These are phyloP conservation scores for Astropecten irregularis DNA, from an alignment of 53 echinoderm and acorn worm species.

Conservation along the genomic window DNA sequence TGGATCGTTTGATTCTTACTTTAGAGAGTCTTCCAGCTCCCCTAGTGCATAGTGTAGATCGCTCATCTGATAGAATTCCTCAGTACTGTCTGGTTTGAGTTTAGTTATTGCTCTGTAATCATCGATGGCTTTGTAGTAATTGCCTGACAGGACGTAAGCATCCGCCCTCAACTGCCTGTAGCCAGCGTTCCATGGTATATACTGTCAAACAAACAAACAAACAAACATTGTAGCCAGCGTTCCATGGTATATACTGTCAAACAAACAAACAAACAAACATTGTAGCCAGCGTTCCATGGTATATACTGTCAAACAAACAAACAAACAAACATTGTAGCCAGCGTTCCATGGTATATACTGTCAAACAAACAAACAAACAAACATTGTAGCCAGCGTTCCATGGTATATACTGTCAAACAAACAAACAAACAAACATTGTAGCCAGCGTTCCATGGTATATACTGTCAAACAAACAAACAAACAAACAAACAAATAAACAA, in stretches of 20 bases:
- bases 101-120: conserved; percentile 77
- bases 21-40: conserved; percentile 80
- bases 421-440: conserved; percentile 22
- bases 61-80: conserved; percentile 81
- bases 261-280: not conserved
- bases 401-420: conserved; percentile 65
- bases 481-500: too few species aligned
- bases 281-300: conserved; percentile 79
- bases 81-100: conserved; percentile 88
- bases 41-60: conserved; percentile 77
- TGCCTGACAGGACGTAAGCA: conserved; percentile 70
- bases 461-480: conserved; percentile 50
- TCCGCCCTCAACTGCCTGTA: conserved; percentile 75
- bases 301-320: conserved; percentile 59
- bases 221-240: conserved; percentile 45
- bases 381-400: conserved; percentile 71
- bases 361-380: not conserved
- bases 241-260: conserved; percentile 83
- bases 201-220: conserved; percentile 53
- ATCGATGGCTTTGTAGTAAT: conserved; percentile 86
- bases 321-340: conserved; percentile 26
- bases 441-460: conserved; percentile 79
- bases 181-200: conserved; percentile 80
- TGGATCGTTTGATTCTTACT: too few species aligned
- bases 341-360: conserved; percentile 89